Base-by-base conservation (phyloP, 1,140 invertebrate species). In the Colletes gigas region DNA sequence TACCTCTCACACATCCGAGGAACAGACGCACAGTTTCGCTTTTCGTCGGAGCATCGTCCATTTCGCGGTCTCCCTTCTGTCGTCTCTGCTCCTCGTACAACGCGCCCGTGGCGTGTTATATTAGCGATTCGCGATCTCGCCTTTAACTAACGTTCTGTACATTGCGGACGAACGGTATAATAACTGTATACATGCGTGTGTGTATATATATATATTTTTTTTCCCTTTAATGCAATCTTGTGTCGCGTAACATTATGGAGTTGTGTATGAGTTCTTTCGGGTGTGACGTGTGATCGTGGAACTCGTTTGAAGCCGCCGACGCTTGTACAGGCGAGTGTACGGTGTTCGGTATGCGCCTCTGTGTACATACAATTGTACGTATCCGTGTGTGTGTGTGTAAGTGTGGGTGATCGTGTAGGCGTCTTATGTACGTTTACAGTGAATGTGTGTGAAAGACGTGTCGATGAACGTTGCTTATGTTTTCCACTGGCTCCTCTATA, bases 121-220 rank as follows among this genome's bases (percentile, higher is more conserved):
- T 69, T 50, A 62, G 79, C 73, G 67, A 71, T 85, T 83, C 59
- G 63, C n/a, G 57, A 15, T 63, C 52, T 76, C 81, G 72, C 62
- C 81, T 5, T 75, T 68, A 70, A 86, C 52, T 75, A 85, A 86
- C 72, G 85, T 59, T 83, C 65, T 77, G 84, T 86, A 82, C 70
- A 83, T 82, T 86, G 73, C 78, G 79, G 77, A 82, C 81, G 74
- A 81, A 83, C 80, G 81, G 68, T 81, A 84, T 76, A 82, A 83
- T 83, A 80, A 72, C n/a, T 78, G 55, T 47, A 69, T 81, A 60
- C 55, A 72, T 67, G 52, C 44, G 39, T 65, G 30, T 59, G 21
- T 82, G 50, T 81, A 69, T 88, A 82, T 77, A 75, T 84, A 75
- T 81, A 74, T 63, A 73, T 73, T 84, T 47, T 62, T 72, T 68